Percentiles rank a stretch among this genome's conserved stretches.
Evolutionary conservation across 2,113 vertebrate genomes (phyloP).

Genomic region (Burhinus bistriatus): DNA sequence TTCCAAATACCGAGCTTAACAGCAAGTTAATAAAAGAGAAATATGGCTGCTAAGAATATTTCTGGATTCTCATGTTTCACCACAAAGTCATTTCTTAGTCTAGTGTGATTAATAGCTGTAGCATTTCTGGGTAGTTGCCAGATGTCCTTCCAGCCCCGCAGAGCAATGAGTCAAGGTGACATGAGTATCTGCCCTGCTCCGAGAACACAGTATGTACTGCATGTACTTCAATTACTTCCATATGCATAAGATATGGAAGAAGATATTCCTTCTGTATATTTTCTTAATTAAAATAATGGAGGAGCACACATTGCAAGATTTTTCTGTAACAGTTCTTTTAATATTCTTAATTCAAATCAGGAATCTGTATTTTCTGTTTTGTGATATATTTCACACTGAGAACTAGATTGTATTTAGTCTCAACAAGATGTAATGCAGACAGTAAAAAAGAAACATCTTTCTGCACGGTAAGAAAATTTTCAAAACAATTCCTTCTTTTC

Average conservation of each 20-base stretch:
- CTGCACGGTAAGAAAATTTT: not conserved
- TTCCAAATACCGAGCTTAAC: not conserved
- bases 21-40: not conserved
- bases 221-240: not conserved
- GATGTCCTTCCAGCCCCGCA: constrained; percentile 9
- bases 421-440: not conserved
- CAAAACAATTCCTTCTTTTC: not conserved
- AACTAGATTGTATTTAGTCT: not conserved
- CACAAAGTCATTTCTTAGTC: not conserved
- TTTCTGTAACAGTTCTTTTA: not conserved
- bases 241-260: not conserved
- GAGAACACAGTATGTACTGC: not conserved
- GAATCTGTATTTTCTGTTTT: not conserved
- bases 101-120: constrained; percentile 15
- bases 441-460: not conserved
- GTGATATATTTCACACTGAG: not conserved
- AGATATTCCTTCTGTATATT: not conserved
- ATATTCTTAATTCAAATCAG: not conserved
- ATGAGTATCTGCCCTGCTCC: not conserved
- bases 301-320: not conserved
- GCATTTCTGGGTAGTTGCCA: constrained; percentile 16
- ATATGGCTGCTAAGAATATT: not conserved
- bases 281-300: constrained; percentile 4
- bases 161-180: constrained; percentile 22
- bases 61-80: constrained; percentile 6